Percentiles rank a stretch among this genome's conserved stretches.
Conservation (phyloP, 2,888 invertebrate genomes). For the Clostera curtula region DNA sequence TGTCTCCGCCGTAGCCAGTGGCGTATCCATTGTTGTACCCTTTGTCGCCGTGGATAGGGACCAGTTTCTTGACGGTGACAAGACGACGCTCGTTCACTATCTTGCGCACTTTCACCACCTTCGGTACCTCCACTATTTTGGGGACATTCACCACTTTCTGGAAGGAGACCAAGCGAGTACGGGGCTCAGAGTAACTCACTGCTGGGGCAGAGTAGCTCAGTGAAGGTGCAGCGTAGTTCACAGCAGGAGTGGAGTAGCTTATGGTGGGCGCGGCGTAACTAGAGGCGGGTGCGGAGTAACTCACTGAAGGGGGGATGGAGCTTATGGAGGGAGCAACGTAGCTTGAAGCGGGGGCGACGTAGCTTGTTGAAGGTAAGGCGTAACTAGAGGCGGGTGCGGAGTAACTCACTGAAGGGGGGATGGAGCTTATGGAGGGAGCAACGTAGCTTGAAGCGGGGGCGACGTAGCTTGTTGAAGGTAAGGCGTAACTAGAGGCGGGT, state of each 20-base stretch:
- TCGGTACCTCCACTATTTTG: slow-evolving; percentile 24
- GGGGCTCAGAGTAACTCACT: slow-evolving; percentile 3
- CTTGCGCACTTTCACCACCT: slow-evolving; percentile 26
- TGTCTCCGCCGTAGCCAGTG: too few species aligned
- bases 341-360: neutral
- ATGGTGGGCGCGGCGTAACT: too few species aligned
- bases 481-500: slow-evolving; percentile 12
- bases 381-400: neutral
- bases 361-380: neutral
- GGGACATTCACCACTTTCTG: slow-evolving; percentile 28
- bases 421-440: too few species aligned
- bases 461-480: slow-evolving; percentile 10
- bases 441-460: slow-evolving; percentile 6
- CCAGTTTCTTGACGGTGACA: slow-evolving; percentile 30
- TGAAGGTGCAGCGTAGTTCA: slow-evolving; percentile 6
- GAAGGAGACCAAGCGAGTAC: too few species aligned
- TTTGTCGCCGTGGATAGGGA: slow-evolving; percentile 1
- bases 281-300: slow-evolving; percentile 1
- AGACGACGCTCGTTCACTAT: slow-evolving; percentile 31
- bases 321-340: slow-evolving; percentile 3
- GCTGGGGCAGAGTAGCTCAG: slow-evolving; percentile 4
- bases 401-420: too few species aligned
- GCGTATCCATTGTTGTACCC: too few species aligned
- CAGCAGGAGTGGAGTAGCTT: neutral
- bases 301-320: slow-evolving; percentile 2